These are phyloP conservation scores for Rhabdophis nuchalis DNA, from an alignment of 2,797 vertebrate species.

Conservation along the genomic window DNA sequence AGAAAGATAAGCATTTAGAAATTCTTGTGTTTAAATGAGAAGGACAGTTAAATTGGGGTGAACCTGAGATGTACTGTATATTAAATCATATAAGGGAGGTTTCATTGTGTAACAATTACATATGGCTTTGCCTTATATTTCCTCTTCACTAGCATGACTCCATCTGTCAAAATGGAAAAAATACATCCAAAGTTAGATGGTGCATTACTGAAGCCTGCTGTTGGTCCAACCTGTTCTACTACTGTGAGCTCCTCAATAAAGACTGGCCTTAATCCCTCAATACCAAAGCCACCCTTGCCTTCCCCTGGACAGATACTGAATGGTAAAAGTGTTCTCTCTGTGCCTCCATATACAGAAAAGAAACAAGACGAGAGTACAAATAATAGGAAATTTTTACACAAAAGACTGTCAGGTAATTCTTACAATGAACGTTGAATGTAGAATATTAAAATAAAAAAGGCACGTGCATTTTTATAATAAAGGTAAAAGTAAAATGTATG, in stretches of 20 bases:
- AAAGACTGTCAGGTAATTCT: constrained; percentile 88
- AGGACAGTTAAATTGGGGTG: background rate
- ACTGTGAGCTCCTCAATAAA: constrained; percentile 86
- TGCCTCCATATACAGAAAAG: constrained; percentile 81
- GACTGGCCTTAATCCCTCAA: constrained; percentile 98
- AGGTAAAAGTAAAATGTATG: background rate
- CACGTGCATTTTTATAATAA: background rate
- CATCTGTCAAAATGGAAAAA: constrained; percentile 96
- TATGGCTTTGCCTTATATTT: constrained; percentile 52
- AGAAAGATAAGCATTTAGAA: background rate
- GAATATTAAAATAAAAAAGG: background rate
- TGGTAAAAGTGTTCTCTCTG: constrained; percentile 91
- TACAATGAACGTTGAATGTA: background rate
- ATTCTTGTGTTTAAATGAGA: background rate
- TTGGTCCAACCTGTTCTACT: constrained; percentile 83
- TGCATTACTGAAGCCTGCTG: constrained; percentile 81
- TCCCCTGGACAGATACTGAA: constrained; percentile 95
- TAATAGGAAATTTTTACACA: constrained; percentile 92
- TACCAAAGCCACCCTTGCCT: constrained; percentile 99
- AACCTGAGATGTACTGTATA: background rate
- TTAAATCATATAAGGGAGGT: background rate
- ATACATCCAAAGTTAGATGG: constrained; percentile 89
- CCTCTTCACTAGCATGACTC: constrained; percentile 80
- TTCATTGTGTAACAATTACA: background rate
- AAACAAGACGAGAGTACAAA: constrained; percentile 81